A percentile compares a stretch with the other conserved stretches of the same genome.
Evolutionary conservation across 2,888 invertebrate genomes (phyloP).

Genomic region (Ligdia adustata): DNA sequence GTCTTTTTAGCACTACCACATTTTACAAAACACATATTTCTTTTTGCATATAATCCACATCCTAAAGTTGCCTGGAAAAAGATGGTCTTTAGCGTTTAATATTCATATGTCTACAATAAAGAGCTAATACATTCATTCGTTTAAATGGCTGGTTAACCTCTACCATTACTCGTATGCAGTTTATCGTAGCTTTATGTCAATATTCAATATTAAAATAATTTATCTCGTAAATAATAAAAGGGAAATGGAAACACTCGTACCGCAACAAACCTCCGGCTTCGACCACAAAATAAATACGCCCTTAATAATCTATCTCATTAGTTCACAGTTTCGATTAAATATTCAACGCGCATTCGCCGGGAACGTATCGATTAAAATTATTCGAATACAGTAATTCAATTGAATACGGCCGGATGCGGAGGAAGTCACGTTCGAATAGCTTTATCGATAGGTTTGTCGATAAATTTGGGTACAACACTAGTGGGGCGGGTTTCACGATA

Average conservation of each 20-base stretch:
- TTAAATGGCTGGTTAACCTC: no score
- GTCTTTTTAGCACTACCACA: no score
- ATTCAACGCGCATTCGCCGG: constrained; percentile 3
- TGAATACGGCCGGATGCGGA: constrained; percentile 2
- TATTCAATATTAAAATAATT: no score
- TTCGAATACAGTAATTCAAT: constrained; percentile 6
- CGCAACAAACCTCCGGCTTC: neutral
- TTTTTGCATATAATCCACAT: no score
- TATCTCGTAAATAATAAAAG: no score
- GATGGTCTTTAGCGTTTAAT: no score
- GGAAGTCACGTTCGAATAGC: constrained; percentile 12
- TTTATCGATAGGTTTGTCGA: neutral
- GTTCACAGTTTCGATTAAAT: constrained; percentile 3
- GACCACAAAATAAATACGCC: neutral
- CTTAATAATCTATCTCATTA: constrained; percentile 2
- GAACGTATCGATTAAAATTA: constrained; percentile 11
- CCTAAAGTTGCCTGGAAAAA: no score
- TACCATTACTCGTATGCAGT: no score
- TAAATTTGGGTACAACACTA: neutral
- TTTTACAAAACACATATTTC: no score
- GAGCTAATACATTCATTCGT: no score
- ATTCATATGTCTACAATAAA: no score
- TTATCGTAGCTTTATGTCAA: no score
- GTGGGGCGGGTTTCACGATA: neutral
- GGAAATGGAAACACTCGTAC: neutral